Evolutionary conservation across 2,113 vertebrate species (phyloP).

Genomic region (Oreocharis arfaki): DNA sequence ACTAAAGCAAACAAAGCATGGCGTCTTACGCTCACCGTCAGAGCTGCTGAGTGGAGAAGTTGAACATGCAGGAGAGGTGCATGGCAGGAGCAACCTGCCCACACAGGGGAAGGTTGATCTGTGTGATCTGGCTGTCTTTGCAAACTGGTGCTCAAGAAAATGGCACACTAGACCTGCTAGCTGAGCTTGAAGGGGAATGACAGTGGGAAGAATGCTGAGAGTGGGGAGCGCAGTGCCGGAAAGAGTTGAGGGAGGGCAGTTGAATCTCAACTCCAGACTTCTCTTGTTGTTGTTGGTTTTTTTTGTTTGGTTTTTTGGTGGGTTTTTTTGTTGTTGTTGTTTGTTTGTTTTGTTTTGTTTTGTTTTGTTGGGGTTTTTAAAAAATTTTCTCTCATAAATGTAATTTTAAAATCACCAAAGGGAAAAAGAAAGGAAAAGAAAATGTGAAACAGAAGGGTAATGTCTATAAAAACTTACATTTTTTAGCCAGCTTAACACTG

Average conservation of each 20-base stretch:
- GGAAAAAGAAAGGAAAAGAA: background rate
- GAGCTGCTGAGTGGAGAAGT: background rate
- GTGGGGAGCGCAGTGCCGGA: background rate
- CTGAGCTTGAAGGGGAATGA: background rate
- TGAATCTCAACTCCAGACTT: background rate
- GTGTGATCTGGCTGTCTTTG: background rate
- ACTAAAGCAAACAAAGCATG: background rate
- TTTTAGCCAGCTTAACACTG: background rate
- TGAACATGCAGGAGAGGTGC: background rate
- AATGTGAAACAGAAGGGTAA: background rate
- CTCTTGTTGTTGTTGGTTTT: background rate
- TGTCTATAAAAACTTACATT: constrained; percentile 22
- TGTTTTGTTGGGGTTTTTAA: no score
- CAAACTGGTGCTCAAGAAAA: background rate
- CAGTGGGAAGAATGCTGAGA: background rate
- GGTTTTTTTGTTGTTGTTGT: no score
- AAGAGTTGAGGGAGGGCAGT: background rate
- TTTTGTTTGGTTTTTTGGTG: no score
- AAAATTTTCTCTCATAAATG: background rate
- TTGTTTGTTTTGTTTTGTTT: background rate
- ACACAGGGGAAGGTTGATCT: background rate
- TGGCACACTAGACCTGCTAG: background rate
- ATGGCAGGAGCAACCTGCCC: background rate
- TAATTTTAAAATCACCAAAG: background rate
- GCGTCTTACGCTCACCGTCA: background rate